A percentile compares a stretch with the other conserved stretches of the same genome.
Evolutionary conservation across 2,797 vertebrate species (phyloP).

Genomic region (Hapalemur alaotrensis): DNA sequence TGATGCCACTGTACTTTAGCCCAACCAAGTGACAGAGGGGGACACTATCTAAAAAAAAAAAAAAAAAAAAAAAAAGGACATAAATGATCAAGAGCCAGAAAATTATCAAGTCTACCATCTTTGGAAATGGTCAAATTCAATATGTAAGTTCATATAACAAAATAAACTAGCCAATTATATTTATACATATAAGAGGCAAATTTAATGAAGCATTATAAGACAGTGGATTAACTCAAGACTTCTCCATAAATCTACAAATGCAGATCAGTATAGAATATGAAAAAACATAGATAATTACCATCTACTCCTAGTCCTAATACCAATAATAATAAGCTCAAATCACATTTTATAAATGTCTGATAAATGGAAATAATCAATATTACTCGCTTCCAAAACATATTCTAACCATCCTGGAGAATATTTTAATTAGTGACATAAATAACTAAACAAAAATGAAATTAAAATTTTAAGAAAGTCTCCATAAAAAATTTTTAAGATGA

Average conservation of each 20-base stretch:
- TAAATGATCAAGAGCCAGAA: neutral
- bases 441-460: slow-evolving; percentile 4
- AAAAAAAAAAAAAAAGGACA: too few species aligned
- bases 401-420: neutral
- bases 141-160: neutral
- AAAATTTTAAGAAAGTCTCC: neutral
- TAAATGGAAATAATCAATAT: neutral
- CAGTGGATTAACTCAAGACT: neutral
- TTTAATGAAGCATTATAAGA: slow-evolving; percentile 4
- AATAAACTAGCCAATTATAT: neutral
- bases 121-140: neutral
- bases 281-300: neutral
- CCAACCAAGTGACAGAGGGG: too few species aligned
- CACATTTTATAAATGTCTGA: neutral
- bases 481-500: neutral
- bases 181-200: slow-evolving; percentile 29
- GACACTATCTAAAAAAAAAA: too few species aligned
- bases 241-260: neutral
- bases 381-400: neutral
- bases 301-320: neutral
- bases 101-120: neutral
- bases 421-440: slow-evolving; percentile 12
- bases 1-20: too few species aligned
- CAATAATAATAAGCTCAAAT: neutral
- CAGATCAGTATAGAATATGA: neutral